Conservation (phyloP, 2,113 vertebrate genomes). For the Centropristis striata region DNA sequence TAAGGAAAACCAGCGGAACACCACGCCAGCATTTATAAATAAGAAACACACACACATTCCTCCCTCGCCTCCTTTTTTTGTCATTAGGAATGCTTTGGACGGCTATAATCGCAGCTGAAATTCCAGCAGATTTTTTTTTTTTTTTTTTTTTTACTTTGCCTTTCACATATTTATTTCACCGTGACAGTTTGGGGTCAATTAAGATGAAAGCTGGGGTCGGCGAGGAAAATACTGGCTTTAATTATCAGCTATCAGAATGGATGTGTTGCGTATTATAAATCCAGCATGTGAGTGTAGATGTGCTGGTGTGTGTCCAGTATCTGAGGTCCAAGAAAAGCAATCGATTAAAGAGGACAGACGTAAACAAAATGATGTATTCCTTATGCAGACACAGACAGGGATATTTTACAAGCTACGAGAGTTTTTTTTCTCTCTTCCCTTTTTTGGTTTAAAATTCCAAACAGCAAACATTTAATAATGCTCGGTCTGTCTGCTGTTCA, state of each 20-base stretch:
- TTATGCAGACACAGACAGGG: neutral
- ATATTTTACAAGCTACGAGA: constrained; percentile 4
- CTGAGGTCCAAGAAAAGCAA: neutral
- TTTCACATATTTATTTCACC: constrained; percentile 64
- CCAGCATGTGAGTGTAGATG: constrained; percentile 35
- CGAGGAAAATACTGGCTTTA: constrained; percentile 60
- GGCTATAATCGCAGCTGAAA: constrained; percentile 36
- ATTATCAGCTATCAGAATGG: constrained; percentile 58
- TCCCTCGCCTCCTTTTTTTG: constrained; percentile 43
- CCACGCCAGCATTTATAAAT: constrained; percentile 51
- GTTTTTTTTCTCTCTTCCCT: neutral
- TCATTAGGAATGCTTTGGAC: constrained; percentile 57
- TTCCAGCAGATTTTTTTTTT: constrained; percentile 43
- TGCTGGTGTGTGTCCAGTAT: constrained; percentile 44
- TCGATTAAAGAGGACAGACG: neutral
- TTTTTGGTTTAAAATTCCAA: constrained; percentile 32
- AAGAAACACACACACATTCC: constrained; percentile 53
- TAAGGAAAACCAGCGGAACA: constrained; percentile 11
- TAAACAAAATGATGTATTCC: constrained; percentile 32
- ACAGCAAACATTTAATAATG: constrained; percentile 27
- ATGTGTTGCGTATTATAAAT: constrained; percentile 53
- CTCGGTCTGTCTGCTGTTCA: constrained; percentile 25
- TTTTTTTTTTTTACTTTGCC: constrained; percentile 33
- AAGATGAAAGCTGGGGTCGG: constrained; percentile 64
- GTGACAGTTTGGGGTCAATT: constrained; percentile 77